phyloP scores from a whole-genome alignment of 2,113 vertebrate genomes.

The Lucifuga dentata region DNA sequence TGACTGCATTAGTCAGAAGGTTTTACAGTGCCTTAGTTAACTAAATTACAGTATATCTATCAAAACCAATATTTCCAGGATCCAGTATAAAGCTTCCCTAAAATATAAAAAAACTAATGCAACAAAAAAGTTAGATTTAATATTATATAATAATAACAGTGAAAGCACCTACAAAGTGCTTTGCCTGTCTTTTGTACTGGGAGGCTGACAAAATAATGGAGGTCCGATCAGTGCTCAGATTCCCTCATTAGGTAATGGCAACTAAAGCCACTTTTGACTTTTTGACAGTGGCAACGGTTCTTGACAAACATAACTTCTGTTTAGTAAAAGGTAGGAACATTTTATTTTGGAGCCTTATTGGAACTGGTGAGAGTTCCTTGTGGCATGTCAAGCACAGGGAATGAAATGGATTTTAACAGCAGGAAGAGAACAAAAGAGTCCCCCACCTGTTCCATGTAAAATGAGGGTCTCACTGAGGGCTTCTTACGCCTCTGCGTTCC shows the following conservation, averaged over 20 bases:
- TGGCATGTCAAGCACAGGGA: conserved; percentile 79
- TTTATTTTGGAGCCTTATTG: conserved; percentile 70
- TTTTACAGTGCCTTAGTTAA: conserved; percentile 20
- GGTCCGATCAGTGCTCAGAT: conserved; percentile 55
- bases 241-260: conserved; percentile 68
- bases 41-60: conserved; percentile 25
- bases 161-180: conserved; percentile 50
- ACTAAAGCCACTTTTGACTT: conserved; percentile 69
- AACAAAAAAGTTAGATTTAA: not conserved
- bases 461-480: conserved; percentile 82
- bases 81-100: conserved; percentile 4
- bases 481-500: conserved; percentile 79
- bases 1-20: conserved; percentile 58
- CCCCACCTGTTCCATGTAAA: conserved; percentile 86
- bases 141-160: conserved; percentile 9
- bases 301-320: conserved; percentile 67
- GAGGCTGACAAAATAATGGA: conserved; percentile 57
- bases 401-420: conserved; percentile 87
- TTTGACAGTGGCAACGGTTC: conserved; percentile 59
- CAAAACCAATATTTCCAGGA: conserved; percentile 39
- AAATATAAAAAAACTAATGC: conserved; percentile 17
- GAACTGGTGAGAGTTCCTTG: conserved; percentile 73
- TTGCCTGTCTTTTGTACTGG: conserved; percentile 36
- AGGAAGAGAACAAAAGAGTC: conserved; percentile 85
- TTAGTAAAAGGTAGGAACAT: conserved; percentile 67